Base-by-base conservation (phyloP, 2,888 invertebrate genomes). In the Napeogenes sylphis region DNA sequence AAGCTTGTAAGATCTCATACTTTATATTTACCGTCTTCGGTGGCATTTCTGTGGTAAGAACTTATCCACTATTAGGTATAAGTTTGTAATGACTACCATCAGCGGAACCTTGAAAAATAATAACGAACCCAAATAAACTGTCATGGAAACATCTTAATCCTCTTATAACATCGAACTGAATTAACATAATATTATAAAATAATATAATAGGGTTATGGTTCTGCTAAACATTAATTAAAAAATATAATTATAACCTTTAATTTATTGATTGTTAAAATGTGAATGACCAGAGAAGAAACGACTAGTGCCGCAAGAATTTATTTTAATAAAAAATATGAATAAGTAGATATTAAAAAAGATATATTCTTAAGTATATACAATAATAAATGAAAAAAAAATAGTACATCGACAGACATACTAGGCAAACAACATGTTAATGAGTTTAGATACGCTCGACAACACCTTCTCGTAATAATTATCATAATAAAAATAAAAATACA, bases 111-210 rank as follows among this genome's bases (percentile, higher is more conserved):
- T 51, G 10, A 42, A 42, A 30, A 30, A 51, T 8, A 51, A 10
- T n/a, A 21, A 5, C 3, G 10, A 21, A 30, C 51, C 30, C 21
- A 4, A 21, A 51, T 30, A 30, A 30, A 2, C 30, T 35, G 4
- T 8, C 4, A 10, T 14, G 4, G 21, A 47, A 47, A 47, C n/a
- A 21, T 47, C 47, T 30, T 21, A 30, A 30, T 6, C 30, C 51
- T 30, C 42, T 42, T 42, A 42, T 42, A 51, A 21, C 6, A 51
- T 30, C 30, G 13, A n/a, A 8, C n/a, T 47, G n/a, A 47, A 51
- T 51, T 51, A 30, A 30, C 30, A 51, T 51, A 51, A 30, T 51
- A 51, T 51, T 5, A 51, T 30, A 30, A 51, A 30, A 51, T 51
- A 4, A 51, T 30, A 51, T 51, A 51, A 51, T 21, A 51, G 46